Conservation (phyloP, 1,140 invertebrate species). For the Olivierus martensii region DNA sequence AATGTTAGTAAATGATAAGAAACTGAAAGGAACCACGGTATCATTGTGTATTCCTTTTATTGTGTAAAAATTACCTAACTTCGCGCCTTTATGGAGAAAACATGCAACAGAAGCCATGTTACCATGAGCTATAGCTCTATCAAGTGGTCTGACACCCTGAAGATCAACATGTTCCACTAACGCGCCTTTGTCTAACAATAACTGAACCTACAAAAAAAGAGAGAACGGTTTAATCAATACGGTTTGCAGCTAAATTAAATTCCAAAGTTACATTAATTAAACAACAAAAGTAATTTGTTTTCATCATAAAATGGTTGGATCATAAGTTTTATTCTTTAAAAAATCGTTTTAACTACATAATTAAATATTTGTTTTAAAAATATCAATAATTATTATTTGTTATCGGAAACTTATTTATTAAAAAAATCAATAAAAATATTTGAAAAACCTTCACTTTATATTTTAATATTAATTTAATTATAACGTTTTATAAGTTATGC, state of each 20-base stretch:
- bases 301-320: not conserved
- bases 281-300: not conserved
- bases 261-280: not conserved
- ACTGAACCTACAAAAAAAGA: conserved; percentile 35
- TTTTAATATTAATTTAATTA: not conserved
- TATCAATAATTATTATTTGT: no score
- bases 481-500: not conserved
- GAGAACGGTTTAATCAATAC: not conserved
- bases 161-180: conserved; percentile 81
- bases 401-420: no score
- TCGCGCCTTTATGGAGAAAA: conserved; percentile 85
- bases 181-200: conserved; percentile 71
- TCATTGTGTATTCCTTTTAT: no score
- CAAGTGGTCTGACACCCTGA: conserved; percentile 86
- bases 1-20: no score
- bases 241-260: not conserved
- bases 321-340: no score
- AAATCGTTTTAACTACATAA: no score
- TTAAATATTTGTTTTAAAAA: not conserved
- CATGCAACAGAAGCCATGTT: conserved; percentile 81
- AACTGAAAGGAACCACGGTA: no score
- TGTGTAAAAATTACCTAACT: conserved; percentile 41
- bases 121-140: conserved; percentile 55
- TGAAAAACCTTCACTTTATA: no score
- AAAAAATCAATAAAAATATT: no score